phyloP scores from a whole-genome alignment of 2,113 vertebrate genomes.

The Austrofundulus limnaeus region DNA sequence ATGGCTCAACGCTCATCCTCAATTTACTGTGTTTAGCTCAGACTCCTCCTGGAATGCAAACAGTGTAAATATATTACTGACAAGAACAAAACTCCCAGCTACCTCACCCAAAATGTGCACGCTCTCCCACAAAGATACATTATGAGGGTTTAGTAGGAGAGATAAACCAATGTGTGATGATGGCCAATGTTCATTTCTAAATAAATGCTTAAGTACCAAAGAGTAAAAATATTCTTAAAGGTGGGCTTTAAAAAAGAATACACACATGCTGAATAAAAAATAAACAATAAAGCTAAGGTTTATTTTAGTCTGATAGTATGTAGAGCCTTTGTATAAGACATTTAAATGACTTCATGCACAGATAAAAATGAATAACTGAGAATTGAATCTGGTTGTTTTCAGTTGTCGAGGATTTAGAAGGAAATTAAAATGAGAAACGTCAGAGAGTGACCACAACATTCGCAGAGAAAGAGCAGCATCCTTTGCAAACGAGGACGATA shows the following conservation, averaged over 20 bases:
- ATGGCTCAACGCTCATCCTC: slow-evolving; percentile 57
- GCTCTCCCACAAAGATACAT: slow-evolving; percentile 17
- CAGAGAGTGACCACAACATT: slow-evolving; percentile 22
- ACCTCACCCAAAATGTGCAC: slow-evolving; percentile 38
- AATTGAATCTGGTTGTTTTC: slow-evolving; percentile 59
- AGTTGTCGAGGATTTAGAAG: slow-evolving; percentile 73
- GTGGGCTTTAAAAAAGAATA: slow-evolving; percentile 7
- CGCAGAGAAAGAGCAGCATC: slow-evolving; percentile 40
- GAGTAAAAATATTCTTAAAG: slow-evolving; percentile 22
- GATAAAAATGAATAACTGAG: slow-evolving; percentile 82
- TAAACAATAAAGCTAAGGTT: slow-evolving; percentile 18
- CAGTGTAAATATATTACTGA: slow-evolving; percentile 73
- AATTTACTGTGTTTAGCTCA: slow-evolving; percentile 78
- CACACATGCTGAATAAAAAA: neutral
- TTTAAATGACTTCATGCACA: slow-evolving; percentile 68
- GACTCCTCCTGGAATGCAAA: slow-evolving; percentile 72
- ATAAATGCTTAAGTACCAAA: slow-evolving; percentile 17
- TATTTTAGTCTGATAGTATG: slow-evolving; percentile 49
- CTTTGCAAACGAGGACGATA: slow-evolving; percentile 34
- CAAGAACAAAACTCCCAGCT: slow-evolving; percentile 52
- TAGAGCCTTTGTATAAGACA: slow-evolving; percentile 69
- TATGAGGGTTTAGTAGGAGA: slow-evolving; percentile 19
- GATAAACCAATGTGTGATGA: slow-evolving; percentile 8
- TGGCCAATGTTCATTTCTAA: neutral
- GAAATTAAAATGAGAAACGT: slow-evolving; percentile 75